Percentiles rank a stretch among this genome's conserved stretches.
Evolutionary conservation across 2,888 invertebrate genomes (phyloP).

Genomic region (Pollenia amentaria): DNA sequence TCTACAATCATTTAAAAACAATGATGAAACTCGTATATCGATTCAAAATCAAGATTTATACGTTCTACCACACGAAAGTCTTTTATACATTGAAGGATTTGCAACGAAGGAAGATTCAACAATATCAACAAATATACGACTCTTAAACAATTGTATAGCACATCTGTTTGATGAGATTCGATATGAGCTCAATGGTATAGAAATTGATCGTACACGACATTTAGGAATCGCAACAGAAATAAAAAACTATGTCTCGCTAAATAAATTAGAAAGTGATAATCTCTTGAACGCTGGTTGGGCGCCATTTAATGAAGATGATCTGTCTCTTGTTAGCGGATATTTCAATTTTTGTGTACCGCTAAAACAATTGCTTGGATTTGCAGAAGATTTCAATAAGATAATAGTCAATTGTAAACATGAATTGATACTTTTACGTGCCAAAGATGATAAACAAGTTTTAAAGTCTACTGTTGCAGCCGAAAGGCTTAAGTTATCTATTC

Average conservation of each 20-base stretch:
- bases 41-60: constrained; percentile 73
- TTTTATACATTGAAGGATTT: constrained; percentile 76
- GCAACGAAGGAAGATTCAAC: constrained; percentile 52
- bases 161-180: constrained; percentile 81
- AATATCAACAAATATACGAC: constrained; percentile 52
- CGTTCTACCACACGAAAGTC: constrained; percentile 70
- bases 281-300: constrained; percentile 72
- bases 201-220: constrained; percentile 74
- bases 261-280: constrained; percentile 67
- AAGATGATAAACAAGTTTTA: constrained; percentile 42
- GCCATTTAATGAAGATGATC: constrained; percentile 28
- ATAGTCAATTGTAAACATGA: constrained; percentile 83
- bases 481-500: neutral
- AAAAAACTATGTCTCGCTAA: constrained; percentile 78
- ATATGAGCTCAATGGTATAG: constrained; percentile 79
- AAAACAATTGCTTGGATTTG: constrained; percentile 79
- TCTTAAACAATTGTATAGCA: too few relatives aligned
- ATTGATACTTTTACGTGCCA: constrained; percentile 66
- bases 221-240: constrained; percentile 74
- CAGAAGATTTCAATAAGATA: constrained; percentile 76
- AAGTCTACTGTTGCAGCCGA: constrained; percentile 1
- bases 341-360: constrained; percentile 79
- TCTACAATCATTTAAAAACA: constrained; percentile 71
- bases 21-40: constrained; percentile 74
- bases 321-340: constrained; percentile 74